Base-by-base conservation (phyloP, 1,140 invertebrate species). In the Drosophila malerkotliana region DNA sequence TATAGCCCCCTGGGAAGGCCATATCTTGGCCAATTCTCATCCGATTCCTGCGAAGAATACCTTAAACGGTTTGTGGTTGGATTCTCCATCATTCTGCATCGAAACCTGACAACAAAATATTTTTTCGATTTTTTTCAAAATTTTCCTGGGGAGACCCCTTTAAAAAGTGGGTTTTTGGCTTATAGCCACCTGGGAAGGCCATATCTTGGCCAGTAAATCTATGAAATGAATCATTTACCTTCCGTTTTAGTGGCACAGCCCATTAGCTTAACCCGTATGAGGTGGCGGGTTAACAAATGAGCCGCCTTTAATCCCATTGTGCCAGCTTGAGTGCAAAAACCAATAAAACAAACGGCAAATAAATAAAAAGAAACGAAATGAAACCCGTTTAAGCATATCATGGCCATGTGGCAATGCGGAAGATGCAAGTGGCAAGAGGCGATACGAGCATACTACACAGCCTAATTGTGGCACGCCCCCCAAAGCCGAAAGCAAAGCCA, bases 351-450 rank as follows among this genome's bases (percentile, higher is more conserved):
- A 74, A 64, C 53, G 51, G 48, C 21, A 37, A 37, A 37, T 21
- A 0, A 1, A 28, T 7, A 7, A 28, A 28, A 28, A n/a, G 26
- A 57, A 64, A 75, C 15, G 7, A 44, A 30, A 34, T 21, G 26
- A 83, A 84, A 87, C 81, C 34, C 74, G 81, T 82, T 81, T 63
- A 57, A 61, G 45, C 77, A 58, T 82, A 72, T 63, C 81, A 74
- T 74, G 66, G 56, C 41, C 51, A 72, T 64, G 62, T 56, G 79
- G 72, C 72, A 83, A 85, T 82, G 82, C 82, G 82, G 82, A 85
- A 85, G 71, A 47, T 21, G 9, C 44, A 18, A 47, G 44, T 18
- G 44, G 44, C 9, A 10, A 7, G 51, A 66, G 14, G 28, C 28
- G 21, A 48, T 47, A 58, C 24, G 26, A 26, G 49, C 55, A 57